Evolutionary conservation across 2,797 vertebrate genomes (phyloP).

Genomic region (Sebastes vulpes): DNA sequence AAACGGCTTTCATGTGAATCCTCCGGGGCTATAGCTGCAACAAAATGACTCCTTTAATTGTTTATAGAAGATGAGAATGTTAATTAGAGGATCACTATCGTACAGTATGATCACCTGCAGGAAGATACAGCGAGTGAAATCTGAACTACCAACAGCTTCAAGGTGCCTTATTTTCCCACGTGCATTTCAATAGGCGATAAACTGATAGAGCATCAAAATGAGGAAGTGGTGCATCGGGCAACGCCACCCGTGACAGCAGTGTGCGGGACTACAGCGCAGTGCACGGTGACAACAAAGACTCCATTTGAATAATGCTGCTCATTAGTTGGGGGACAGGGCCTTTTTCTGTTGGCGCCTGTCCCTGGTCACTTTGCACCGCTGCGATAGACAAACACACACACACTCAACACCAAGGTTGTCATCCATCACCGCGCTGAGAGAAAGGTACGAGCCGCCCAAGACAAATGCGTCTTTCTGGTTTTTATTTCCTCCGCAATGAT

Average conservation of each 20-base stretch:
- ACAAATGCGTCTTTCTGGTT: conserved; percentile 65
- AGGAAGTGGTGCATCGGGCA: conserved; percentile 50
- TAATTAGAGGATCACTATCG: conserved; percentile 2
- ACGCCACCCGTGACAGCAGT: conserved; percentile 62
- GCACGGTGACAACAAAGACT: conserved; percentile 79
- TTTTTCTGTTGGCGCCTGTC: conserved; percentile 79
- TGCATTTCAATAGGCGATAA: conserved; percentile 52
- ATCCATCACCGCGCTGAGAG: conserved; percentile 77
- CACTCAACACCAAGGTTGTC: conserved; percentile 78
- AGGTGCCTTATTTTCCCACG: conserved; percentile 39
- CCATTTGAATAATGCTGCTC: conserved; percentile 87
- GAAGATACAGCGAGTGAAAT: conserved; percentile 1
- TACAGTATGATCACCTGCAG: neutral
- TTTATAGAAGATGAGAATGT: conserved; percentile 12
- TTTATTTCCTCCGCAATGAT: conserved; percentile 66
- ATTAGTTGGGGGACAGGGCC: conserved; percentile 81
- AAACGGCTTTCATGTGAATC: conserved; percentile 42
- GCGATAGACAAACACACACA: conserved; percentile 81
- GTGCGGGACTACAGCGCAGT: conserved; percentile 47
- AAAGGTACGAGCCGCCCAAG: conserved; percentile 58
- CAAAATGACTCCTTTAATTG: conserved; percentile 21
- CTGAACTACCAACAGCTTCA: conserved; percentile 22
- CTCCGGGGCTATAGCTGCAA: conserved; percentile 6
- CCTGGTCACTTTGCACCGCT: conserved; percentile 83
- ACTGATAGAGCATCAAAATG: conserved; percentile 62